Evolutionary conservation across 2,113 vertebrate species (phyloP).

Genomic region (Cichladusa arquata): DNA sequence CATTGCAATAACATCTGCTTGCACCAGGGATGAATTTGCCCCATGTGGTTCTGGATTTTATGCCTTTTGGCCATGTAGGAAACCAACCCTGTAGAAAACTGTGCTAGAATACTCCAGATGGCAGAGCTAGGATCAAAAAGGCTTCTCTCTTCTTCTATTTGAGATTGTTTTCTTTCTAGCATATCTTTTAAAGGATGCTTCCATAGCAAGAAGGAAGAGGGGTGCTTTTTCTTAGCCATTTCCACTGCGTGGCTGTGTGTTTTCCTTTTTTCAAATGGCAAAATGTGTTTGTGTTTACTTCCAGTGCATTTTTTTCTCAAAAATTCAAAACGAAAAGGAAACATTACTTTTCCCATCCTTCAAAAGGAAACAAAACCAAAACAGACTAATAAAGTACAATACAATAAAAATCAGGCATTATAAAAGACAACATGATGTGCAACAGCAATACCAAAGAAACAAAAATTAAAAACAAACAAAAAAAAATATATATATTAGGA

Average conservation of each 20-base stretch:
- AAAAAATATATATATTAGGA: conserved; percentile 7
- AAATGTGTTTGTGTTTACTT: conserved; percentile 77
- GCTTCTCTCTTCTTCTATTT: conserved; percentile 34
- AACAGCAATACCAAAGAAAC: conserved; percentile 75
- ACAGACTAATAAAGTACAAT: conserved; percentile 72
- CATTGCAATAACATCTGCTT: background rate
- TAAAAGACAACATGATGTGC: conserved; percentile 77
- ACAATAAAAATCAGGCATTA: conserved; percentile 77
- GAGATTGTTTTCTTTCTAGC: background rate
- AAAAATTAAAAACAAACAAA: conserved; percentile 12
- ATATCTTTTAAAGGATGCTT: conserved; percentile 12
- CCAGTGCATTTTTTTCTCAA: conserved; percentile 78
- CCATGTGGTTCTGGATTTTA: conserved; percentile 8
- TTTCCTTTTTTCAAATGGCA: conserved; percentile 66
- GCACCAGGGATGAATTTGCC: conserved; percentile 22
- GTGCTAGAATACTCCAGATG: background rate
- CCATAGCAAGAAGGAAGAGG: conserved; percentile 16
- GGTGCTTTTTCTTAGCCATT: conserved; percentile 31
- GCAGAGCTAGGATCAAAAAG: conserved; percentile 10
- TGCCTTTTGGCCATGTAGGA: background rate
- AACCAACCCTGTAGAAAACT: background rate
- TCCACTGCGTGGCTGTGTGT: conserved; percentile 55
- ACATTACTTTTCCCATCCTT: conserved; percentile 70
- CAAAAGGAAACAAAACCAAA: conserved; percentile 65
- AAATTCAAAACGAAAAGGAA: conserved; percentile 71